Evolutionary conservation across 2,113 vertebrate genomes (phyloP), one percentile per base, ranked within the genome.

Genomic region (Potamarius usumacintae): DNA sequence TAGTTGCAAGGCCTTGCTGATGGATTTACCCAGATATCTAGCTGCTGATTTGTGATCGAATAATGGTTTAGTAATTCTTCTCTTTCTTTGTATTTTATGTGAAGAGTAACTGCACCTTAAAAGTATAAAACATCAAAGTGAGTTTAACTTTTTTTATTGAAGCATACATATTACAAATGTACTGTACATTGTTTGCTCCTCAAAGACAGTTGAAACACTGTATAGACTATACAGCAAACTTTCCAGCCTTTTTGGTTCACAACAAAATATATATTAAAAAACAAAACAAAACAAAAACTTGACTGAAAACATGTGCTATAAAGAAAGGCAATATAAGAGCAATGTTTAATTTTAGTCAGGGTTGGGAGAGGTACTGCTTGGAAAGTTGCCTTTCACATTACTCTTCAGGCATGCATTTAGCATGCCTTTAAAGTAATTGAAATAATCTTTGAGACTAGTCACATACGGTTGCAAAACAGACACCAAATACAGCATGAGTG

Each of bases 171-270:
- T 65, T 55, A 55, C 58, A 86, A 25, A 81, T 25, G 48, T 67
- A 81, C 63, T 55, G 63, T 48, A 71, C 65, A 81, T 42, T 81
- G 62, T 34, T 86, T 79, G 20, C 62, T 58, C 77, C 7, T 20
- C 25, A 86, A 86, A 81, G 60, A 67, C 76, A 42, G 17, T 20
- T 67, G 5, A 57, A 80, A 69, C 52, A 48, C 63, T 80, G 77
- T 71, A 58, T 81, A 81, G 20, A 6, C 20, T 67, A 86, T 42
- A 86, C 76, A 86, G n/a, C 14, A 86, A 57, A 84, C 15, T 62
- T 81, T 25, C n/a, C 18, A 81, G 86, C 34, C 67, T 87, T 71
- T 62, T 25, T 87, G 79, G 65, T 82, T 87, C 53, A 82, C 69
- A 62, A 85, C n/a, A 48, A 86, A 71, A 80, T 55, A 69, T 34